Base-by-base conservation (phyloP, 2,797 vertebrate genomes). In the Anisognathus igniventris region DNA sequence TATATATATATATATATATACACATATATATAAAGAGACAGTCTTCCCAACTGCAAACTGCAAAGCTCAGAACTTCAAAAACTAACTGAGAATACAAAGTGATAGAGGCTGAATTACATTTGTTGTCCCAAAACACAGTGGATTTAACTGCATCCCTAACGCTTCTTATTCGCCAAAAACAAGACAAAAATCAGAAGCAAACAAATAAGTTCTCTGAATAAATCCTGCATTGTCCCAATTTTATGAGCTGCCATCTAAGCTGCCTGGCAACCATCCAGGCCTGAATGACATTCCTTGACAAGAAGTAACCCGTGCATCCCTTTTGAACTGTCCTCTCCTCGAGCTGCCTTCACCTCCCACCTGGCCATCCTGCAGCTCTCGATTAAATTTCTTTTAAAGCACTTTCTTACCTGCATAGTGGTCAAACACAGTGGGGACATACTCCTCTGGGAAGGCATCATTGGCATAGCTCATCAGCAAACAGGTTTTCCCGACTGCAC, bases 401-500 rank as follows among this genome's bases (percentile, higher is more conserved):
- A 4, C 33, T 45, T 80, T 39, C 97, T 97, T 98, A 98, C 98
- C 98, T 97, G 98, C 98, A 12, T 98, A 98, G 95, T 98, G 98
- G 92, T 98, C 98, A 53, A 98, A 98, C 76, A 98, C 98, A 0
- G 98, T 98, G 68, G 98, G 98, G 33, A 98, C 98, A 0, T 98
- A 98, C 47, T 98, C 98, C 97, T 98, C 98, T 0, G 98, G 98
- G 93, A 98, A 98, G 86, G 98, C 98, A 2, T 98, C 98, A 0
- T 98, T 98, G 96, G 98, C 98, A 1, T 98, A 98, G 86, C 98
- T 98, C 98, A 98, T 98, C 84, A 98, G 97, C 97, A 98, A 58
- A 67, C 98, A 98, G 82, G 98, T 98, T 86, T 98, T 98, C 44
- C 98, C 98, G 23, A 98, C 98, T 0, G 98, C 98, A 1, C 98